A percentile compares a stretch with the other conserved stretches of the same genome.
phyloP scores from a whole-genome alignment of 2,888 invertebrate species.

The Melinaea menophilus region DNA sequence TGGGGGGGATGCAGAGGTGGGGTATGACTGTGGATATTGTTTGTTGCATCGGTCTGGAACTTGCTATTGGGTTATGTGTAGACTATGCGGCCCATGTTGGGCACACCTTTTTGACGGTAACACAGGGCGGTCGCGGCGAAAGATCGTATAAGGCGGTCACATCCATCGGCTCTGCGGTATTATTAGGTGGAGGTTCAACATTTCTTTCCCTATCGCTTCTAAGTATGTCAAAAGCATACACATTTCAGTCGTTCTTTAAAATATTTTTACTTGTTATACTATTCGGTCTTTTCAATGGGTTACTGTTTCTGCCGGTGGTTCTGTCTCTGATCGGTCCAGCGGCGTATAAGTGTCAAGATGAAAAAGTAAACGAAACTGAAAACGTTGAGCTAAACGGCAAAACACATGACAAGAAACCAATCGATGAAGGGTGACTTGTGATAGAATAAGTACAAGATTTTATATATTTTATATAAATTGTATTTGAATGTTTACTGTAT shows the following conservation, averaged over 20 bases:
- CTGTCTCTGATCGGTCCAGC: conserved; percentile 85
- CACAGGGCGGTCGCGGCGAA: conserved; percentile 72
- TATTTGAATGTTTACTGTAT: no score
- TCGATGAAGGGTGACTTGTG: conserved; percentile 19
- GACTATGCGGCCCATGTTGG: conserved; percentile 91
- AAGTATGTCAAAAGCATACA: conserved; percentile 84
- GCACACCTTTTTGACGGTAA: conserved; percentile 85
- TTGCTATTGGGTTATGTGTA: conserved; percentile 89
- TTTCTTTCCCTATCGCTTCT: conserved; percentile 84
- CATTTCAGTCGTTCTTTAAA: conserved; percentile 85
- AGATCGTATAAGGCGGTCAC: conserved; percentile 81
- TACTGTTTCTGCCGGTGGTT: conserved; percentile 85
- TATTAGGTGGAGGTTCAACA: conserved; percentile 88
- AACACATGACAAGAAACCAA: conserved; percentile 31
- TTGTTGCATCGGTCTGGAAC: conserved; percentile 87
- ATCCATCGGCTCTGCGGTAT: conserved; percentile 86
- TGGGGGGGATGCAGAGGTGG: conserved; percentile 89
- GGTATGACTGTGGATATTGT: conserved; percentile 89
- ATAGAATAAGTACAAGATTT: neutral
- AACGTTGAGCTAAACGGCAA: conserved; percentile 60
- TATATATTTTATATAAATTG: no score
- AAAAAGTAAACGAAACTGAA: conserved; percentile 46
- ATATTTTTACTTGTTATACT: conserved; percentile 87
- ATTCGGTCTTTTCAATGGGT: conserved; percentile 88
- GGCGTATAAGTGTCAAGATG: conserved; percentile 56